These are phyloP conservation scores for Enteromius radiatus DNA, from an alignment of 2,797 vertebrate genomes.

Conservation along the genomic window DNA sequence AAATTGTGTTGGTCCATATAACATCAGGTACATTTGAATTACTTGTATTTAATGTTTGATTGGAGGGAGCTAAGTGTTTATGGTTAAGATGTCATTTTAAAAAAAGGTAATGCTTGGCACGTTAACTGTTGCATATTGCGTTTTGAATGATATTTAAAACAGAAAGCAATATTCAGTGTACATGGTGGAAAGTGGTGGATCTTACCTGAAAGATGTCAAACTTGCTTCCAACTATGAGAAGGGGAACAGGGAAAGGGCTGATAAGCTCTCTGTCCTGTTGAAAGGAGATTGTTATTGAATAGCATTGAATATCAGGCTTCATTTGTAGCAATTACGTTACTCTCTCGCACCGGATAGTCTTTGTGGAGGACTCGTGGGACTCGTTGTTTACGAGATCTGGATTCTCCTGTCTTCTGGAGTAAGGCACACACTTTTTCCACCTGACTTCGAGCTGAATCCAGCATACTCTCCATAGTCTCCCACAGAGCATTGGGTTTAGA, in stretches of 20 bases:
- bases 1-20: neutral
- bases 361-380: slow-evolving; percentile 78
- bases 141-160: neutral
- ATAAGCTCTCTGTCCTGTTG: slow-evolving; percentile 91
- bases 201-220: slow-evolving; percentile 95
- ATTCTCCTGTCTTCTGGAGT: slow-evolving; percentile 75
- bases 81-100: neutral
- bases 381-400: slow-evolving; percentile 76
- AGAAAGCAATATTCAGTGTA: neutral
- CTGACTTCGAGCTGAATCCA: slow-evolving; percentile 81
- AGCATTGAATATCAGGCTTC: slow-evolving; percentile 26
- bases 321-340: neutral
- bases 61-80: neutral
- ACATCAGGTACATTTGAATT: neutral
- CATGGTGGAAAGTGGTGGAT: neutral
- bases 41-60: neutral
- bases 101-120: neutral
- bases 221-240: slow-evolving; percentile 95
- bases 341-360: slow-evolving; percentile 85
- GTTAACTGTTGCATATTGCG: neutral
- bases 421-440: slow-evolving; percentile 80
- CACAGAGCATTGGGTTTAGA: slow-evolving; percentile 89
- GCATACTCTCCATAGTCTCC: slow-evolving; percentile 87
- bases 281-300: slow-evolving; percentile 47
- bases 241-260: slow-evolving; percentile 90